Evolutionary conservation across 1,140 invertebrate genomes (phyloP), one percentile per base, ranked within the genome.

Genomic region (Idris sp.): DNA sequence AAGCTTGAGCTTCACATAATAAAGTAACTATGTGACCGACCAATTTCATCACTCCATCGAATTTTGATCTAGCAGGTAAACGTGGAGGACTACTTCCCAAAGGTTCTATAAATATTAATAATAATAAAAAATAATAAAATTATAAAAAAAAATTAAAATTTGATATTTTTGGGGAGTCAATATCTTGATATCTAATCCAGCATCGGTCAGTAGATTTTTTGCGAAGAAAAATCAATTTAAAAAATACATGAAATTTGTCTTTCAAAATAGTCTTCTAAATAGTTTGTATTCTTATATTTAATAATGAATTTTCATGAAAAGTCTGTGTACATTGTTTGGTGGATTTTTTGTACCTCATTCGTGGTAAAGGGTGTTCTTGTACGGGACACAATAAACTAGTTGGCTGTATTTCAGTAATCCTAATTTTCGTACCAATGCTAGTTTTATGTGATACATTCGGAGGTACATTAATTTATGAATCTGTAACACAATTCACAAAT

Each of bases 321-420:
- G n/a, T n/a, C n/a, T n/a, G n/a, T n/a, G n/a, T n/a, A n/a, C n/a
- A n/a, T n/a, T n/a, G n/a, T n/a, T n/a, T n/a, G n/a, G n/a, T n/a
- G n/a, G n/a, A n/a, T n/a, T n/a, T n/a, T 11, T 40, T 43, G 25
- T 91, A 92, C 92, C 91, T 92, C 88, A 91, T 92, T 73, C 86
- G 80, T 51, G 92, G 92, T 54, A 91, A 88, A 36, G 92, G 92
- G 84, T 88, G 92, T 74, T 90, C 91, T 87, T 93, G 92, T 56
- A 92, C 92, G 49, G 91, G 90, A 88, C 91, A 93, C 28, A 91
- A 86, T 61, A 93, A 87, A 73, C 89, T 90, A 78, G 91, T 89
- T 65, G 84, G 88, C 69, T 74, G 71, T 72, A 81, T 84, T 26
- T 77, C 48, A 44, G 56, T 38, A 31, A 86, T 89, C 83, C 78